Base-by-base conservation (phyloP, 1,140 invertebrate genomes). In the Drosophila setifemur region DNA sequence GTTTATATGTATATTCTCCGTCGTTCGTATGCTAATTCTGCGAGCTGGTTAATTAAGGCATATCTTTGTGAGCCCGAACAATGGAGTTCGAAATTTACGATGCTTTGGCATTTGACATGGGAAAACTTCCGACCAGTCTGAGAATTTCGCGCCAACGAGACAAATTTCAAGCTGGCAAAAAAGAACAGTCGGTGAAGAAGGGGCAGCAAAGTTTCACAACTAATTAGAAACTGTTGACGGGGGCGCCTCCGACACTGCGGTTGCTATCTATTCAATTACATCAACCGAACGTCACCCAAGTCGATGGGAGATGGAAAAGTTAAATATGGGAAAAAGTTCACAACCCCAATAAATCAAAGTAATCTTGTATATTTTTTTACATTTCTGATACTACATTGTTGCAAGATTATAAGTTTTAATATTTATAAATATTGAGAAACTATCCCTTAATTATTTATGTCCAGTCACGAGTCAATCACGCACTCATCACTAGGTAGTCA, bases 141-240 rank as follows among this genome's bases (percentile, higher is more conserved):
- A 60, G 70, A 73, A 69, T 50, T 64, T 64, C 42, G 33, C 54
- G 47, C 0, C 72, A 37, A 45, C 49, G 9, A 61, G 47, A 54
- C 48, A 69, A 66, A 19, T 61, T 55, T 40, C 37, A 21, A 31
- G 26, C 55, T 40, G 14, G 28, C 42, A 44, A 58, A 9, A 49
- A 5, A 8, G 19, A 9, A 28, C 37, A 42, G 39, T 26, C 14
- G 47, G 48, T 23, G 12, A 11, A 25, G 16, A 44, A 28, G 54
- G 16, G 18, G 42, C 23, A 21, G 16, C 25, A 35, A 57, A 70
- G 50, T 81, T 79, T 63, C 64, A 43, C 64, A 73, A 81, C 53
- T 81, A 66, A 79, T 70, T 74, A 79, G 66, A 53, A 79, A 57
- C 53, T 64, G 64, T 60, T 74, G 70, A 44, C 64, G 57, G 40